A percentile compares a stretch with the other conserved stretches of the same genome.
Evolutionary conservation across 2,113 vertebrate genomes (phyloP).

Genomic region (Chrysemys picta): DNA sequence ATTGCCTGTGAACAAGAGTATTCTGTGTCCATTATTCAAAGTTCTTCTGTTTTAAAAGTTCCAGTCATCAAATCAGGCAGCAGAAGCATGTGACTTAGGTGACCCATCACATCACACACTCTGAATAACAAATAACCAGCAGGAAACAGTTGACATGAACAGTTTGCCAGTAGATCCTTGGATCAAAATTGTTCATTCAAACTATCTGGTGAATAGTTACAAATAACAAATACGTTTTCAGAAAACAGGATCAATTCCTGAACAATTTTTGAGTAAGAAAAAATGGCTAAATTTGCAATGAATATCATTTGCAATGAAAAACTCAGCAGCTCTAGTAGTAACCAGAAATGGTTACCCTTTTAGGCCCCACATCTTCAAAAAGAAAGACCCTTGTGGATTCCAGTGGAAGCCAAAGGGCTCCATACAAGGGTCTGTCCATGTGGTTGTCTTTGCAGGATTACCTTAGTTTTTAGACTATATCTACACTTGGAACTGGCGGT

Average conservation of each 20-base stretch:
- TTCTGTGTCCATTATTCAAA: background rate
- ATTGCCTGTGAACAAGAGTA: accelerated
- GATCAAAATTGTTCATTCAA: background rate
- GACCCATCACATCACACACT: background rate
- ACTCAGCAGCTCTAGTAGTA: constrained; percentile 21
- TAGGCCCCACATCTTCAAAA: constrained; percentile 4
- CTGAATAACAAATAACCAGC: background rate
- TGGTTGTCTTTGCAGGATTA: constrained; percentile 35
- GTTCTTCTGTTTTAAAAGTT: background rate
- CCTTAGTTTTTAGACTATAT: constrained; percentile 18
- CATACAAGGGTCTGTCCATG: constrained; percentile 36
- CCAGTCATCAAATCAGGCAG: background rate
- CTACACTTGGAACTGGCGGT: background rate
- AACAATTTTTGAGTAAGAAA: constrained; percentile 6
- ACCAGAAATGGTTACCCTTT: constrained; percentile 40
- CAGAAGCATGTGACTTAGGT: background rate
- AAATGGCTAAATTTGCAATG: background rate
- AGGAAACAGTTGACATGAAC: background rate
- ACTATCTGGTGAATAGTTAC: background rate
- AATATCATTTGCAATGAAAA: constrained; percentile 13
- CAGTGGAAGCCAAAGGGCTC: constrained; percentile 37
- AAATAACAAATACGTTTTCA: constrained; percentile 15
- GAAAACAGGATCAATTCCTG: constrained; percentile 11
- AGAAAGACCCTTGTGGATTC: background rate
- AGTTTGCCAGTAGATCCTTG: background rate